Base-by-base conservation (phyloP, 2,888 invertebrate genomes). In the Thymelicus lineola region DNA sequence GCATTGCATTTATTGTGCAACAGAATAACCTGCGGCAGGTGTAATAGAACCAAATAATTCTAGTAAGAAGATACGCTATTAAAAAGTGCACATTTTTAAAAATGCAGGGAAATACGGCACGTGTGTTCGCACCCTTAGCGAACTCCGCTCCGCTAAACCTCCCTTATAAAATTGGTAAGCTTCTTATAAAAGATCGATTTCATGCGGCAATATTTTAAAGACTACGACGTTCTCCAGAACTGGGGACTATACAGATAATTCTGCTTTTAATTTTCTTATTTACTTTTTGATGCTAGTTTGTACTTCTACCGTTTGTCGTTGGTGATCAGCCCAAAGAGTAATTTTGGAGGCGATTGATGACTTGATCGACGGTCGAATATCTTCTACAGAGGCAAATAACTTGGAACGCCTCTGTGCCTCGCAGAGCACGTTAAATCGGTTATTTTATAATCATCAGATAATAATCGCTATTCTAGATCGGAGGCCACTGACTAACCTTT, bases 101-200 rank as follows among this genome's bases (percentile, higher is more conserved):
- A 50, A 17, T 50, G 6, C 9, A 20, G 20, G 9, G 10, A 9
- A 20, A 53, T 20, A 5, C 53, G 17, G 36, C 42, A 35, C 38
- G 67, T 68, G 17, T 48, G 68, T 7, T 17, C 55, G 28, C 4
- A 46, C 17, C 68, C 57, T 62, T 42, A 62, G 20, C n/a, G 45
- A 36, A 55, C 68, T 58, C 62, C 35, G 57, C 68, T 58, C 46
- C 75, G 79, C 74, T 82, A 85, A 87, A 86, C 87, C 82, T 76
- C 82, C 82, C 82, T 82, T 84, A 83, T 84, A 87, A 82, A 87
- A 88, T 87, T 86, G 84, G 82, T 89, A 89, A 90, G 88, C 88
- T 85, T 78, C 90, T 88, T 89, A 89, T 75, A 62, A 75, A 70
- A 80, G 82, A 89, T 89, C 88, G 87, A 87, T 87, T 85, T 82